Evolutionary conservation across 2,797 vertebrate genomes (phyloP).

Genomic region (Garrulus glandarius): DNA sequence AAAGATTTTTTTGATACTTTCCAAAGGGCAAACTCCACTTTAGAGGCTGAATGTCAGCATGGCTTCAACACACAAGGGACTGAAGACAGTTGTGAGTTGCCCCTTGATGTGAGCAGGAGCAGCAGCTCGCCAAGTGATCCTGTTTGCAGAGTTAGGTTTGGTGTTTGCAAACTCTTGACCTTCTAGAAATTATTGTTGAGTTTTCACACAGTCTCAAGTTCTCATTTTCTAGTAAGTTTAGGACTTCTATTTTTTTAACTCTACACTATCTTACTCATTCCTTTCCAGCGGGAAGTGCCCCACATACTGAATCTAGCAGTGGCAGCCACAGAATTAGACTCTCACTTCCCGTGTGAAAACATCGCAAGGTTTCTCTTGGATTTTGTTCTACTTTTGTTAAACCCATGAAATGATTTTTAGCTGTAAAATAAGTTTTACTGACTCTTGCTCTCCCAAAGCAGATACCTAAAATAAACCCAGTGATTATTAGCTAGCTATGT

Average conservation of each 20-base stretch:
- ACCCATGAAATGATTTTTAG: neutral
- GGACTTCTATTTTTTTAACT: neutral
- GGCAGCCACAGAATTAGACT: constrained; percentile 18
- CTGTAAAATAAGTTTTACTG: neutral
- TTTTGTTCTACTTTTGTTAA: constrained; percentile 39
- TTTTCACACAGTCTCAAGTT: neutral
- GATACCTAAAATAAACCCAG: neutral
- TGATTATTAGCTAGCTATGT: neutral
- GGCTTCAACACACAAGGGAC: neutral
- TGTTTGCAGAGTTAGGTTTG: neutral
- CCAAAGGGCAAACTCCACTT: neutral
- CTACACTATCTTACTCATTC: neutral
- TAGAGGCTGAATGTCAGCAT: neutral
- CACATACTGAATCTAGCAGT: constrained; percentile 18
- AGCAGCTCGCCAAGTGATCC: fast-evolving
- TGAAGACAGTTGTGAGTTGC: neutral
- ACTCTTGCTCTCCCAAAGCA: neutral
- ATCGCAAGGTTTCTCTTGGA: neutral
- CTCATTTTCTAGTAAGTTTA: neutral
- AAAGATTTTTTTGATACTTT: neutral
- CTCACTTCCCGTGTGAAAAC: neutral
- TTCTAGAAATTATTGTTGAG: neutral
- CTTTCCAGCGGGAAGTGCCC: constrained; percentile 42
- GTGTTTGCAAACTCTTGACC: neutral
- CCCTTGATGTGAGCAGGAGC: neutral